Base-by-base conservation (phyloP, 2,113 vertebrate species). In the Uropsilus gracilis region DNA sequence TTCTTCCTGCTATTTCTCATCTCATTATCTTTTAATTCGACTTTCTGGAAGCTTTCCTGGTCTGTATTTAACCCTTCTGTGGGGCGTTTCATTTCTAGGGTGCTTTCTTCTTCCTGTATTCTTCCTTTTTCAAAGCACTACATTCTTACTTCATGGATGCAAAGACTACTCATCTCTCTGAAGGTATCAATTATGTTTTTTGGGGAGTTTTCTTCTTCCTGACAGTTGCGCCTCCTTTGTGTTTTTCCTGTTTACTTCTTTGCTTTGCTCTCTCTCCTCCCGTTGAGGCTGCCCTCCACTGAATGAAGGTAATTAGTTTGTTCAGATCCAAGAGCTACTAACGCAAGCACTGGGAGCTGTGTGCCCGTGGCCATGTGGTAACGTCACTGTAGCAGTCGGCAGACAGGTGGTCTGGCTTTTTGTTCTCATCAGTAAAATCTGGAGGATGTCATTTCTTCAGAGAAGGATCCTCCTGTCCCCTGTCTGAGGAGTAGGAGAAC, bases 41-140 rank as follows among this genome's bases (percentile, higher is more conserved):
- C 50, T 83, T 92, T 85, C 75, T 90, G 32, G 5, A 24, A 55
- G 16, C 59, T 20, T 50, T 72, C 14, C 39, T 84, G 24, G 80
- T 53, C 46, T 89, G 11, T 24, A 73, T 28, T 53, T 61, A 76
- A 64, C 20, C 1, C 4, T 86, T n/a, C 20, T 34, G 42, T 3
- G 55, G 71, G 88, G 14, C 82, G 76, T 76, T 85, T 69, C 68
- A 59, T 39, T 83, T 83, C 37, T 86, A 46, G 24, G 2, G 8
- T 59, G 2, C 28, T 90, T 92, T 73, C 28, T 89, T 71, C 63
- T n/a, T 53, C 83, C 59, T 46, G 69, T 61, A 32, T 66, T 55
- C 59, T 81, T 82, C 80, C 71, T 90, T 90, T 89, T 68, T 83
- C 77, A 90, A 6, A 80, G n/a, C 46, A 63, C 64, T 78, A 77